These are phyloP conservation scores for Campylomormyrus tamandua DNA, from an alignment of 2,113 vertebrate species.

Conservation along the genomic window DNA sequence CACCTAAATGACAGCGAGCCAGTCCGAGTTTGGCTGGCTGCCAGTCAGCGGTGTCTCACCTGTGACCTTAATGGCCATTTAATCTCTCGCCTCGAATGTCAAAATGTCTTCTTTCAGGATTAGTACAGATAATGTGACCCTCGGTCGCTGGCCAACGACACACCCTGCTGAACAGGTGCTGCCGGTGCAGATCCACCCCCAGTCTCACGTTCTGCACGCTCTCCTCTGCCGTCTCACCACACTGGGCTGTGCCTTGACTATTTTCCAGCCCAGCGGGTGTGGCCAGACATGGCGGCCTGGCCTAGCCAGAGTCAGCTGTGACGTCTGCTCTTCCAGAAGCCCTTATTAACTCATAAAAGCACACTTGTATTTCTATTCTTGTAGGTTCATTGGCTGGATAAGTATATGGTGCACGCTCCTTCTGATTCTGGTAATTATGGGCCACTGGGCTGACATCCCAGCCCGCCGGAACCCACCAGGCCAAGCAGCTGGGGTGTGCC, in stretches of 20 bases:
- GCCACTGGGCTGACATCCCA: conserved; percentile 13
- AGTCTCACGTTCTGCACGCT: background rate
- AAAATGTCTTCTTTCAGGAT: background rate
- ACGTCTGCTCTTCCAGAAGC: conserved; percentile 49
- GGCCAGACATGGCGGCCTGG: conserved; percentile 21
- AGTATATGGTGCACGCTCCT: conserved; percentile 50
- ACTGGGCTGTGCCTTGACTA: conserved; percentile 18
- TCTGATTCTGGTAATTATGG: conserved; percentile 54
- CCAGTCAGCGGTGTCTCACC: background rate
- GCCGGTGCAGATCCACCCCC: background rate
- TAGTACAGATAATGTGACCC: background rate
- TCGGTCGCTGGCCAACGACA: background rate
- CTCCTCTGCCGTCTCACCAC: background rate
- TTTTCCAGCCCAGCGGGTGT: conserved; percentile 38
- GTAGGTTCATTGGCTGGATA: conserved; percentile 45
- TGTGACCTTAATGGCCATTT: background rate
- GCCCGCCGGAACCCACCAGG: conserved; percentile 16
- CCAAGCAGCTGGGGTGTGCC: background rate
- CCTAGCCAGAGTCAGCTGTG: conserved; percentile 20
- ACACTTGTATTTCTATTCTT: conserved; percentile 53
- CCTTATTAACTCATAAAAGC: conserved; percentile 56
- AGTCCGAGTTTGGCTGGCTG: background rate
- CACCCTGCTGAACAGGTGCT: background rate
- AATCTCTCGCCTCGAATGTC: background rate
- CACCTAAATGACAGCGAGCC: background rate